Evolutionary conservation across 2,113 vertebrate species (phyloP).

Genomic region (Ahaetulla prasina): DNA sequence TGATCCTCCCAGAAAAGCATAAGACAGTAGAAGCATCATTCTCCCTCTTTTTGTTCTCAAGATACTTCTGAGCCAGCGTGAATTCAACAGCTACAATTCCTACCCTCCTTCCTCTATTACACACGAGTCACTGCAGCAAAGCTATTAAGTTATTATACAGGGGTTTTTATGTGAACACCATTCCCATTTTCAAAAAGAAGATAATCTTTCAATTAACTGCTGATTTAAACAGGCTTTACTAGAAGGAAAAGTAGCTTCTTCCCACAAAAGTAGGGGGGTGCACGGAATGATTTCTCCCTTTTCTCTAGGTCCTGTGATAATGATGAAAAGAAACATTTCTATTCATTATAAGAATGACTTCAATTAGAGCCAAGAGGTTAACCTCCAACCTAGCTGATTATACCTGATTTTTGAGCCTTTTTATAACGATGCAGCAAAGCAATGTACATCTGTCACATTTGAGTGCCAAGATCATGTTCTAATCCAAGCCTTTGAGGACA

Average conservation of each 20-base stretch:
- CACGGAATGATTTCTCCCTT: constrained; percentile 9
- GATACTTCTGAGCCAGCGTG: not conserved
- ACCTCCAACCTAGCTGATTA: constrained; percentile 46
- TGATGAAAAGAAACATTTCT: constrained; percentile 60
- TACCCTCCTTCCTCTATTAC: constrained; percentile 24
- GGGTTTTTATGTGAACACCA: constrained; percentile 59
- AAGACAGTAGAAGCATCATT: not conserved
- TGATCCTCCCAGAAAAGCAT: not conserved
- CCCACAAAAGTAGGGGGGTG: constrained; percentile 13
- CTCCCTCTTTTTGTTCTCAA: not conserved
- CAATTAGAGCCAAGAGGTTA: constrained; percentile 46
- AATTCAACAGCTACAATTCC: not conserved
- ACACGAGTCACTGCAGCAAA: constrained; percentile 49
- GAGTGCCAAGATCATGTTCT: constrained; percentile 40
- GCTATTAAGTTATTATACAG: constrained; percentile 64
- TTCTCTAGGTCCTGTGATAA: constrained; percentile 20
- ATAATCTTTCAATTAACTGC: constrained; percentile 66
- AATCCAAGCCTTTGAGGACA: constrained; percentile 47
- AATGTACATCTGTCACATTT: constrained; percentile 6
- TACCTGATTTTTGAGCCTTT: constrained; percentile 31
- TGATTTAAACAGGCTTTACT: constrained; percentile 64
- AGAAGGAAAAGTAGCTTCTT: constrained; percentile 47
- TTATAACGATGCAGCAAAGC: constrained; percentile 32
- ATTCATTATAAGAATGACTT: constrained; percentile 47
- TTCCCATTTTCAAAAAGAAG: constrained; percentile 58